Evolutionary conservation across 2,888 invertebrate species (phyloP).

Genomic region (Orgyia antiqua): DNA sequence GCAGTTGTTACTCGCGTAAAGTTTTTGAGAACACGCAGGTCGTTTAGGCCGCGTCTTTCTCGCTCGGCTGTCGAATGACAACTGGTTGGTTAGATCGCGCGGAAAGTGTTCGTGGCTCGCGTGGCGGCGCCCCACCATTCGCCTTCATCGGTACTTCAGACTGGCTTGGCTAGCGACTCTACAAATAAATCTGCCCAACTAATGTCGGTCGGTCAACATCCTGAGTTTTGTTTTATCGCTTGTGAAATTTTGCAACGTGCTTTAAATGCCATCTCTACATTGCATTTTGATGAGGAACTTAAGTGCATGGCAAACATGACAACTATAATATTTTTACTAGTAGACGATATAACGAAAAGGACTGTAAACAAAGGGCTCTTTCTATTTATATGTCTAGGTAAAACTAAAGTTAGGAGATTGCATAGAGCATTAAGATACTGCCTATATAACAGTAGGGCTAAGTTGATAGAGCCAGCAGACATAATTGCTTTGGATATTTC

Average conservation of each 20-base stretch:
- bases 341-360: too few relatives aligned
- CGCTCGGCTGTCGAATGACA: constrained; percentile 62
- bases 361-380: too few relatives aligned
- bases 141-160: constrained; percentile 12
- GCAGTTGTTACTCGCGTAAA: constrained; percentile 71
- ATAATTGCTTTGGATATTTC: too few relatives aligned
- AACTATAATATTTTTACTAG: too few relatives aligned
- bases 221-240: constrained; percentile 28
- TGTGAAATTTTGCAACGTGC: constrained; percentile 22
- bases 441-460: too few relatives aligned
- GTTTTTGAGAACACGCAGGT: constrained; percentile 71
- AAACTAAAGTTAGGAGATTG: too few relatives aligned
- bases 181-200: constrained; percentile 28
- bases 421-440: too few relatives aligned
- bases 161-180: constrained; percentile 22
- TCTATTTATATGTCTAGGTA: too few relatives aligned
- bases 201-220: constrained; percentile 36
- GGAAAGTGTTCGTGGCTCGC: constrained; percentile 31
- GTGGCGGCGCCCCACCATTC: constrained; percentile 37
- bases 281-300: too few relatives aligned
- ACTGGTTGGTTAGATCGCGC: constrained; percentile 39
- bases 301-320: too few relatives aligned
- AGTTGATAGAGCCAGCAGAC: too few relatives aligned
- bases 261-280: too few relatives aligned
- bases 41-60: constrained; percentile 70